Percentiles rank a stretch among this genome's conserved stretches.
These are phyloP conservation scores for Anoplolepis gracilipes DNA, from an alignment of 1,140 invertebrate genomes.

Conservation along the genomic window DNA sequence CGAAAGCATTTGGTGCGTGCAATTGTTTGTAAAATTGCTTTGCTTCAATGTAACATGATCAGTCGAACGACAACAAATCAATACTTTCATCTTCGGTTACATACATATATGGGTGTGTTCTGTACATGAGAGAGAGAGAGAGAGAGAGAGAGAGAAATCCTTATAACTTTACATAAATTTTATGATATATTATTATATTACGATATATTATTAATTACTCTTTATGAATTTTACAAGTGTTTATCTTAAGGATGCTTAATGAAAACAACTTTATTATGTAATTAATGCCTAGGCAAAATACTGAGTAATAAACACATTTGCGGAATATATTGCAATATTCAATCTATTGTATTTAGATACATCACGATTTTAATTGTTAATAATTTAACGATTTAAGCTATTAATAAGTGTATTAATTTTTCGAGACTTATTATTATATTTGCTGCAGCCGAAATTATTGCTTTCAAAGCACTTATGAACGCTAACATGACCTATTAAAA, in stretches of 20 bases:
- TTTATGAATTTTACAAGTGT: not conserved
- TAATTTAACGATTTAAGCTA: not conserved
- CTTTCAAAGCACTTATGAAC: not conserved
- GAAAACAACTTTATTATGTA: not conserved
- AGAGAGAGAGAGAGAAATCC: constrained; percentile 15
- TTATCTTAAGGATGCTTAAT: not conserved
- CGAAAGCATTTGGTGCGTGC: not conserved
- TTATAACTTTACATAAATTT: not conserved
- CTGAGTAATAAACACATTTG: not conserved
- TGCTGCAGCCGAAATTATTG: not conserved
- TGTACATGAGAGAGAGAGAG: not conserved
- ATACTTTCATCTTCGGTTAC: not conserved
- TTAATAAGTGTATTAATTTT: not conserved
- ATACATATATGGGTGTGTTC: not conserved
- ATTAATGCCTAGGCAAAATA: not conserved
- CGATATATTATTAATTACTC: not conserved
- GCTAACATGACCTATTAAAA: not conserved
- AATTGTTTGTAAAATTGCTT: constrained; percentile 21
- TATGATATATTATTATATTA: not conserved
- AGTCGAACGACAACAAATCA: not conserved
- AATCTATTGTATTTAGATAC: not conserved
- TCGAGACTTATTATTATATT: not conserved
- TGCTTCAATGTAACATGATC: not conserved
- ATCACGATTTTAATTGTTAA: not conserved
- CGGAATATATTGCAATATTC: not conserved